Conservation (phyloP, 2,888 invertebrate species). For the Cacoxenus indagator region DNA sequence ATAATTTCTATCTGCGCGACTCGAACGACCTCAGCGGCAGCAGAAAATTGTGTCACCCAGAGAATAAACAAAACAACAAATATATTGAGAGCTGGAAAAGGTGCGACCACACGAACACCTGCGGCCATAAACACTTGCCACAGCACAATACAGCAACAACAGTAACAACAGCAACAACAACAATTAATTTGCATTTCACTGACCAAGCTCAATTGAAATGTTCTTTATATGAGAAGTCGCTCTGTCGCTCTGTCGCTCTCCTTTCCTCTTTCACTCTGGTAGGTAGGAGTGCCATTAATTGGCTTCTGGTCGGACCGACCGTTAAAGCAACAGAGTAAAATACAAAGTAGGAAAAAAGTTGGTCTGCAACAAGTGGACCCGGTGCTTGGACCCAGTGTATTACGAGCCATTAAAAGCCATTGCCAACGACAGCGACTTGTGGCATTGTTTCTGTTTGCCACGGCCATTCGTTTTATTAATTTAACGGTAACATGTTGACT, state of each 20-base stretch:
- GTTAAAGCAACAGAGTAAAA: background rate
- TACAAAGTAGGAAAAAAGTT: no score
- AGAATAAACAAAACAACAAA: background rate
- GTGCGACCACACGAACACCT: conserved; percentile 3
- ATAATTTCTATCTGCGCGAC: conserved; percentile 45
- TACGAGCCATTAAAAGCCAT: no score
- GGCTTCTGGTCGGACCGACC: background rate
- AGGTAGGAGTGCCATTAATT: background rate
- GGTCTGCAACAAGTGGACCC: no score
- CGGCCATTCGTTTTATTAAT: conserved; percentile 40
- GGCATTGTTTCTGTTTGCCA: background rate
- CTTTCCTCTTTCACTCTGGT: background rate
- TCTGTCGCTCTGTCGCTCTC: background rate
- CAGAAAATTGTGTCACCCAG: background rate
- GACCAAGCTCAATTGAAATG: background rate
- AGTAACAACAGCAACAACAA: background rate
- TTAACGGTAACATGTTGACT: conserved; percentile 60
- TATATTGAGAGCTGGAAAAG: no score
- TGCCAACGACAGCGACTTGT: no score
- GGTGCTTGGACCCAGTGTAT: no score
- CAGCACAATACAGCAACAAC: background rate
- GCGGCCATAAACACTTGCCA: background rate
- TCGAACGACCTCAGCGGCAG: background rate
- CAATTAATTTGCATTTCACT: background rate
- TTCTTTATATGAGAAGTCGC: background rate